These are phyloP conservation scores for Acanthochromis polyacanthus DNA, from an alignment of 2,113 vertebrate species.

Conservation along the genomic window DNA sequence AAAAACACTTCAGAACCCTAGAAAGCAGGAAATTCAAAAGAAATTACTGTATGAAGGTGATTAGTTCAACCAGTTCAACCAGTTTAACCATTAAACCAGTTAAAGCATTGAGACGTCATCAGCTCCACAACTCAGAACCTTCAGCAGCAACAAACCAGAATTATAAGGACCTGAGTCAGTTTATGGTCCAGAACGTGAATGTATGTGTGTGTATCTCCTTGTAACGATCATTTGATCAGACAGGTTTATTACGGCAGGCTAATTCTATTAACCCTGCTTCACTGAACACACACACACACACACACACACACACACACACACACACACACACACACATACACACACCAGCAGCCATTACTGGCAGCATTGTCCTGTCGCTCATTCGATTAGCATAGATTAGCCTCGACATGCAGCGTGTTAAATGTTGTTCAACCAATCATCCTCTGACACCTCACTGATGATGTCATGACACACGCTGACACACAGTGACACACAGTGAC, in stretches of 20 bases:
- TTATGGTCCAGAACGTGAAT: neutral
- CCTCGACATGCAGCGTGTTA: constrained; percentile 50
- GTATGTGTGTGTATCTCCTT: neutral
- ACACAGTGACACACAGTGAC: constrained; percentile 25
- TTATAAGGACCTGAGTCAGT: no score
- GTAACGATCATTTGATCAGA: constrained; percentile 11
- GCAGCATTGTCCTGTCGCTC: constrained; percentile 54
- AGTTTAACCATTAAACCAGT: neutral
- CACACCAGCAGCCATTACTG: constrained; percentile 41
- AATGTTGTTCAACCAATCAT: constrained; percentile 59
- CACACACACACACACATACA: constrained; percentile 3
- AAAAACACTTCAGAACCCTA: no score
- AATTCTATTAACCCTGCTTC: constrained; percentile 17
- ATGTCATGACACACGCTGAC: constrained; percentile 50
- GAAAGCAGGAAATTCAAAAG: no score
- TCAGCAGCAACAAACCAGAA: no score
- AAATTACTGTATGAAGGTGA: neutral
- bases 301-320: constrained; percentile 1
- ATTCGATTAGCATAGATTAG: constrained; percentile 71
- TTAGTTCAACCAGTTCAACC: neutral
- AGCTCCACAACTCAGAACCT: no score
- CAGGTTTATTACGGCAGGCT: neutral
- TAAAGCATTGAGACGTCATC: no score
- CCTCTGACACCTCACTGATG: constrained; percentile 36
- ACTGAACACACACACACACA: neutral